Evolutionary conservation across 1,140 invertebrate genomes (phyloP).

Genomic region (Cydia amplana): DNA sequence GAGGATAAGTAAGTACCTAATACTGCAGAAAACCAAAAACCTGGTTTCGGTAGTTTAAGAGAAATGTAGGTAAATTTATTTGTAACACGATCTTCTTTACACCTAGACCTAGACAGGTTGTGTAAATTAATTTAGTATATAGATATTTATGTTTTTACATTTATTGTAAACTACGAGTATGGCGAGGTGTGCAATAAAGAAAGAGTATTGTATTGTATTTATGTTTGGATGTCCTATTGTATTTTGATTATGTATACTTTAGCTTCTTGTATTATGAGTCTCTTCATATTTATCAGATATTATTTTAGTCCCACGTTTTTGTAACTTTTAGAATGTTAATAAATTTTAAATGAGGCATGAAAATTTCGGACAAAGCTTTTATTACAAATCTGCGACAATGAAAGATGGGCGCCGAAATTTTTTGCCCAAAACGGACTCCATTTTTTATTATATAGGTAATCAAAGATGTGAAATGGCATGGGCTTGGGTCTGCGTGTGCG

Average conservation of each 20-base stretch:
- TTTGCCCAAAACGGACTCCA: background rate
- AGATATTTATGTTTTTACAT: no score
- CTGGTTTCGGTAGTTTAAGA: no score
- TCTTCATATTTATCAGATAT: background rate
- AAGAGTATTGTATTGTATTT: no score
- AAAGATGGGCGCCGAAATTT: background rate
- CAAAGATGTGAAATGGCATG: background rate
- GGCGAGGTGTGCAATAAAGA: no score
- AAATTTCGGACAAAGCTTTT: background rate
- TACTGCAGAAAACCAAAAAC: no score
- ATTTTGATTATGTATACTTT: background rate
- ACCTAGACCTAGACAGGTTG: no score
- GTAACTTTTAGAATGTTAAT: background rate
- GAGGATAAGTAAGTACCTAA: no score
- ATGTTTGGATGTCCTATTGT: no score
- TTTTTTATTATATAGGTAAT: background rate
- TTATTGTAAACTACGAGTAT: no score
- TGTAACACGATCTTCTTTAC: no score
- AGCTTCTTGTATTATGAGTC: background rate
- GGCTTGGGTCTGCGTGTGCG: background rate
- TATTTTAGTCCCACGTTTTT: background rate
- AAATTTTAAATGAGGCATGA: background rate
- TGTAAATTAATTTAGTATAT: no score
- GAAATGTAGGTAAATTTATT: no score
- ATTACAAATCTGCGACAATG: background rate